A percentile compares a stretch with the other conserved stretches of the same genome.
Conservation (phyloP, 2,888 invertebrate species). For the Scaptomyza parva region DNA sequence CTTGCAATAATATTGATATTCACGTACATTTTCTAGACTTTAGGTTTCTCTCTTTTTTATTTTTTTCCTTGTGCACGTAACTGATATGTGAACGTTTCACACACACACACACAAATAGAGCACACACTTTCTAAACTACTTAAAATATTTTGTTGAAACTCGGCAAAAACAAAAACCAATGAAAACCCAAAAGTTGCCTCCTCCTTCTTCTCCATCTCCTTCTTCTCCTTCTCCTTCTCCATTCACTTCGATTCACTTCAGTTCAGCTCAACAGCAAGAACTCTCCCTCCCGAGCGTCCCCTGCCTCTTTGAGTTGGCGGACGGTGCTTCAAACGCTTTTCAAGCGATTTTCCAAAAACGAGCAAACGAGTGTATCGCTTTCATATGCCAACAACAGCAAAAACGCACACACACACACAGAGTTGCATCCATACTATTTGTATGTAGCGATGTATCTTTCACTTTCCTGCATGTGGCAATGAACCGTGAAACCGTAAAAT, state of each 20-base stretch:
- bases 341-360: slow-evolving; percentile 49
- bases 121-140: slow-evolving; percentile 71
- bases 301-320: neutral
- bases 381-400: slow-evolving; percentile 49
- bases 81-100: slow-evolving; percentile 57
- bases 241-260: slow-evolving; percentile 1
- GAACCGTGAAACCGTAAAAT: slow-evolving; percentile 82
- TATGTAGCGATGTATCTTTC: slow-evolving; percentile 66
- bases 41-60: slow-evolving; percentile 13
- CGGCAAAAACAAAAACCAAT: slow-evolving; percentile 57
- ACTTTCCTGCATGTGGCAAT: slow-evolving; percentile 79
- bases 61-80: slow-evolving; percentile 10
- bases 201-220: neutral
- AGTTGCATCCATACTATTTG: slow-evolving; percentile 19
- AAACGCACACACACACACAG: slow-evolving; percentile 10
- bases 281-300: neutral
- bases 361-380: slow-evolving; percentile 63
- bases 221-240: neutral
- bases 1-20: slow-evolving; percentile 10
- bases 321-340: slow-evolving; percentile 55
- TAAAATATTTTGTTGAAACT: slow-evolving; percentile 77
- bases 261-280: slow-evolving; percentile 3
- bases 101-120: slow-evolving; percentile 29
- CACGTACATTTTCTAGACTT: slow-evolving; percentile 35
- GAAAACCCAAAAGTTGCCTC: slow-evolving; percentile 65